Conservation (phyloP, 2,888 invertebrate genomes). For the Auanema sp. region DNA sequence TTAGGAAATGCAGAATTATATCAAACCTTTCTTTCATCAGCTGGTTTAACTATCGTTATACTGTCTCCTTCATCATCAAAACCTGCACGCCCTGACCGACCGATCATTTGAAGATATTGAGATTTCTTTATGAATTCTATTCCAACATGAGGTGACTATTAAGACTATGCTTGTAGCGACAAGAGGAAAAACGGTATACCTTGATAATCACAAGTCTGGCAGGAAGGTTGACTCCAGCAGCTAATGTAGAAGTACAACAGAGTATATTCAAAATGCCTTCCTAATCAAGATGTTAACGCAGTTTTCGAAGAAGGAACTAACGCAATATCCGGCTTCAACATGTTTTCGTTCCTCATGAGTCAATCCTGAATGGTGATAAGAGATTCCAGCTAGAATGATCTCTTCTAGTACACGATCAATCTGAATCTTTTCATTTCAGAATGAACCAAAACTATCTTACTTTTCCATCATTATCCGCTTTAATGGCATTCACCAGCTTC, state of each 20-base stretch:
- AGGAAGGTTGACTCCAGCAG: conserved; percentile 75
- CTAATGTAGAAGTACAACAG: conserved; percentile 92
- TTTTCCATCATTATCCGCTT: conserved; percentile 39
- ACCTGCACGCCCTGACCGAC: conserved; percentile 89
- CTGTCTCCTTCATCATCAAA: conserved; percentile 82
- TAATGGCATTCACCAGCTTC: conserved; percentile 26
- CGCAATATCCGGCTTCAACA: conserved; percentile 73
- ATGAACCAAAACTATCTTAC: neutral
- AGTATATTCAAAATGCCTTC: conserved; percentile 83
- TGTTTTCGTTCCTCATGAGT: conserved; percentile 82
- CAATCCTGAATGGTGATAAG: conserved; percentile 85
- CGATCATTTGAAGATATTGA: conserved; percentile 92
- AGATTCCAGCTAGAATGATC: conserved; percentile 80
- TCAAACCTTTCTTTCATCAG: conserved; percentile 67
- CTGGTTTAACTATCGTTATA: conserved; percentile 76
- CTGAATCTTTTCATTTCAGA: conserved; percentile 1
- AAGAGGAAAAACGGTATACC: conserved; percentile 68
- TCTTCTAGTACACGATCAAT: conserved; percentile 71
- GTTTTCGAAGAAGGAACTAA: conserved; percentile 14
- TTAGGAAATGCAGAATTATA: neutral
- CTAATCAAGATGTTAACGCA: conserved; percentile 25
- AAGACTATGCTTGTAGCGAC: neutral
- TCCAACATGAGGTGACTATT: conserved; percentile 83
- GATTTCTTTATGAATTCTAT: conserved; percentile 76
- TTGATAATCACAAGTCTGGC: conserved; percentile 80